Conservation (phyloP, 1,140 invertebrate genomes). For the Hycleus cichorii region DNA sequence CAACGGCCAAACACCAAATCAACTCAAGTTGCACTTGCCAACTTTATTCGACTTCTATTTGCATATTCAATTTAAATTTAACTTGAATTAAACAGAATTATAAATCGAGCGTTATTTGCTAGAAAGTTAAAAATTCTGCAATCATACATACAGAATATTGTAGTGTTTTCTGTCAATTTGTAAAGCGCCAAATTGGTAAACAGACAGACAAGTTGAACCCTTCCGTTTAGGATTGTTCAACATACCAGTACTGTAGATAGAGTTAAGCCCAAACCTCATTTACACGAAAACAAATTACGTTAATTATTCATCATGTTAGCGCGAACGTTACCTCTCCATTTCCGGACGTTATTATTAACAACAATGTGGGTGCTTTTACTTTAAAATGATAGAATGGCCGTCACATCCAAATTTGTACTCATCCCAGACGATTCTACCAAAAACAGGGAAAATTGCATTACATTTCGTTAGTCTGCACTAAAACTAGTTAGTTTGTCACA, state of each 20-base stretch:
- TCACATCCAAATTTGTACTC: constrained; percentile 6
- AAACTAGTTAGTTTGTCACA: no score
- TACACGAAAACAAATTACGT: constrained; percentile 28
- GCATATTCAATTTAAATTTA: constrained; percentile 1
- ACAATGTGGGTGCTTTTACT: constrained; percentile 18
- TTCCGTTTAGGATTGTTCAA: not conserved
- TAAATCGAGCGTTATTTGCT: no score
- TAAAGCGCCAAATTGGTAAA: no score
- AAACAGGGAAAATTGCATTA: constrained; percentile 10
- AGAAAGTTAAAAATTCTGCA: no score
- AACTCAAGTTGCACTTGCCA: no score
- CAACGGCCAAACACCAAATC: no score
- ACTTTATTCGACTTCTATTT: not conserved
- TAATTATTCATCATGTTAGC: constrained; percentile 30
- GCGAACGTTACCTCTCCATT: constrained; percentile 16
- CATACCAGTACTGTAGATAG: constrained; percentile 4
- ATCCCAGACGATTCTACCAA: constrained; percentile 2
- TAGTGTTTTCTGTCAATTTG: no score
- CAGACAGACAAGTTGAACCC: no score
- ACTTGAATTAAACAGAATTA: no score
- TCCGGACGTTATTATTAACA: constrained; percentile 17
- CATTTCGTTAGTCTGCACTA: not conserved
- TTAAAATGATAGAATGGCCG: constrained; percentile 13
- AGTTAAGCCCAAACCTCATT: constrained; percentile 15
- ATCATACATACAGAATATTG: no score